Percentiles rank a stretch among this genome's conserved stretches.
These are phyloP conservation scores for Ceratothoa steindachneri DNA, from an alignment of 2,888 invertebrate species.

Conservation along the genomic window DNA sequence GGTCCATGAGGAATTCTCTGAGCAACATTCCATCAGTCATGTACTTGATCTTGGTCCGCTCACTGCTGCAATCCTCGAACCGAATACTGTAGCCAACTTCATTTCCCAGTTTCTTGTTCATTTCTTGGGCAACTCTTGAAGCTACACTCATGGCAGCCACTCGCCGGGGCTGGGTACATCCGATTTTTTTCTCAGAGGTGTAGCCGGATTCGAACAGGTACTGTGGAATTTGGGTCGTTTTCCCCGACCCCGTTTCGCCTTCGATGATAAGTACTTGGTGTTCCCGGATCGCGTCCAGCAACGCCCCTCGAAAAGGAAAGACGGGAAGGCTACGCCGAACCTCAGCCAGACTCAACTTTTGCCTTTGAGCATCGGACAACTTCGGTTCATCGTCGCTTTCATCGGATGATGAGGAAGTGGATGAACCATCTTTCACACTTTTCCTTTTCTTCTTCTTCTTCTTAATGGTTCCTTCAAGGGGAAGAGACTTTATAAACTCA, in stretches of 20 bases:
- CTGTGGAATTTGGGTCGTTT: constrained; percentile 98
- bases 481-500: constrained; percentile 88
- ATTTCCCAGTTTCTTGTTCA: constrained; percentile 81
- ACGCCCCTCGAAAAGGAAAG: constrained; percentile 80
- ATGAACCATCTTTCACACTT: neutral
- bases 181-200: constrained; percentile 63
- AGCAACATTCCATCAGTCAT: constrained; percentile 99
- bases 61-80: constrained; percentile 98
- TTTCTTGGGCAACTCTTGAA: constrained; percentile 94
- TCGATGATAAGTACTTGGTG: constrained; percentile 80
- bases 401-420: constrained; percentile 16
- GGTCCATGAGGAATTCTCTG: constrained; percentile 94
- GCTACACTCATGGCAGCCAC: constrained; percentile 99
- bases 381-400: constrained; percentile 58
- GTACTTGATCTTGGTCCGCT: constrained; percentile 92
- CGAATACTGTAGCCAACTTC: constrained; percentile 74
- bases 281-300: constrained; percentile 84
- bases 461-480: constrained; percentile 67
- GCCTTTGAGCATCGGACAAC: constrained; percentile 66
- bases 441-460: constrained; percentile 48
- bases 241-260: constrained; percentile 95
- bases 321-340: constrained; percentile 89
- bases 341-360: constrained; percentile 79
- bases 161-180: constrained; percentile 93
- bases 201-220: constrained; percentile 95